Conservation (phyloP, 2,888 invertebrate species). For the Diachrysia chrysitis region DNA sequence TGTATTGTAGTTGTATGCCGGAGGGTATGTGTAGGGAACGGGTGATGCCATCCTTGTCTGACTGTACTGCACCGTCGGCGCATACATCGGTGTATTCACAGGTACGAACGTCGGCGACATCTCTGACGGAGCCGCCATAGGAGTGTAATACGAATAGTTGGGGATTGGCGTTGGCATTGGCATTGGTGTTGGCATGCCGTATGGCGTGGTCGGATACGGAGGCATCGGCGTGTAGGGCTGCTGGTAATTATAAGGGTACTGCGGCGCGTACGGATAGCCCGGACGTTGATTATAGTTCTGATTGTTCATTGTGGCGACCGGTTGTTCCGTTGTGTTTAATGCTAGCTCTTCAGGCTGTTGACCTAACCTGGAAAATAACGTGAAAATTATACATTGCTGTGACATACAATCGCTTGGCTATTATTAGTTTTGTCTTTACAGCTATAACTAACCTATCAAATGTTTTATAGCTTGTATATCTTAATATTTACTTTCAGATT, state of each 20-base stretch:
- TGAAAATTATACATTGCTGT: slow-evolving; percentile 19
- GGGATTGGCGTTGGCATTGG: slow-evolving; percentile 71
- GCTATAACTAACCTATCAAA: neutral
- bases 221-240: slow-evolving; percentile 72
- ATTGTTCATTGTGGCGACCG: slow-evolving; percentile 78
- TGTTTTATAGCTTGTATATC: neutral
- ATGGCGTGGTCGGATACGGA: slow-evolving; percentile 77
- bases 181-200: slow-evolving; percentile 78
- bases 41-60: slow-evolving; percentile 83
- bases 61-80: slow-evolving; percentile 73
- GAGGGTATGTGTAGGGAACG: slow-evolving; percentile 74
- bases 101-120: slow-evolving; percentile 66
- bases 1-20: slow-evolving; percentile 79
- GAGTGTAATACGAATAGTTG: slow-evolving; percentile 73
- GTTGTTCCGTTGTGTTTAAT: slow-evolving; percentile 70
- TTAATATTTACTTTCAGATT: neutral
- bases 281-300: slow-evolving; percentile 80
- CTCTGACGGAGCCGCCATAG: slow-evolving; percentile 62
- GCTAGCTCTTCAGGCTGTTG: slow-evolving; percentile 82
- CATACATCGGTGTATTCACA: slow-evolving; percentile 70
- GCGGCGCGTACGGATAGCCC: slow-evolving; percentile 73
- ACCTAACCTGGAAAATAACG: slow-evolving; percentile 75
- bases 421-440: neutral
- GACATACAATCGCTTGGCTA: slow-evolving; percentile 17
- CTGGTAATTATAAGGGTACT: slow-evolving; percentile 73